Evolutionary conservation across 2,113 vertebrate genomes (phyloP), one percentile per base, ranked within the genome.

Genomic region (Periophthalmus modestus): DNA sequence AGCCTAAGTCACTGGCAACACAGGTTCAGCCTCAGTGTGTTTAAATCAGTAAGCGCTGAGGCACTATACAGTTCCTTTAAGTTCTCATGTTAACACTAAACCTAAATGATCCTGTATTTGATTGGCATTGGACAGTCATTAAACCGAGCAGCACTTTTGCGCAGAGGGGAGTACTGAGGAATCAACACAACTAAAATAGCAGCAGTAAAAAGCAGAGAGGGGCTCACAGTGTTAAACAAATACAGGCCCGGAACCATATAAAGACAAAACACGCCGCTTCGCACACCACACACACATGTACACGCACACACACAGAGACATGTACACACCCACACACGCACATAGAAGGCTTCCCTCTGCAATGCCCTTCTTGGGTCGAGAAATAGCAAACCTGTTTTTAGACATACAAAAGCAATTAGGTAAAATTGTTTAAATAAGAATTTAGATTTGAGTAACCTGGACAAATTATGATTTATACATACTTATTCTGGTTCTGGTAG

Each of bases 241-340:
- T 77, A 72, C 81, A 52, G 81, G 77, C 54, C 71, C n/a, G 66
- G 74, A 82, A 50, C 89, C 89, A 83, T 91, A 89, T 89, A 91
- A 91, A 89, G 88, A 89, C 89, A 91, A 89, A 88, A 86, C 77
- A 86, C 10, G 85, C 85, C 75, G 79, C 79, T 34, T 23, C 36
- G 19, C 66, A 66, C 65, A 23, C 36, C 34, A 43, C 39, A 46
- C n/a, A 66, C 65, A 66, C 65, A 66, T 39, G 46, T 36, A n/a
- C 6, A n/a, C 18, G 7, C 50, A n/a, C 50, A n/a, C 18, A n/a
- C 24, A 7, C 36, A 39, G 5, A 39, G 5, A 9, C 36, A 9
- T 9, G 36, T 39, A 9, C 36, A 9, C 36, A 39, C 5, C 1
- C 39, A 43, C 39, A 43, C 39, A 46, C 39, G 47, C 65, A 66